A percentile compares a stretch with the other conserved stretches of the same genome.
Evolutionary conservation across 2,888 invertebrate genomes (phyloP).

Genomic region (Hirtodrosophila duncani): DNA sequence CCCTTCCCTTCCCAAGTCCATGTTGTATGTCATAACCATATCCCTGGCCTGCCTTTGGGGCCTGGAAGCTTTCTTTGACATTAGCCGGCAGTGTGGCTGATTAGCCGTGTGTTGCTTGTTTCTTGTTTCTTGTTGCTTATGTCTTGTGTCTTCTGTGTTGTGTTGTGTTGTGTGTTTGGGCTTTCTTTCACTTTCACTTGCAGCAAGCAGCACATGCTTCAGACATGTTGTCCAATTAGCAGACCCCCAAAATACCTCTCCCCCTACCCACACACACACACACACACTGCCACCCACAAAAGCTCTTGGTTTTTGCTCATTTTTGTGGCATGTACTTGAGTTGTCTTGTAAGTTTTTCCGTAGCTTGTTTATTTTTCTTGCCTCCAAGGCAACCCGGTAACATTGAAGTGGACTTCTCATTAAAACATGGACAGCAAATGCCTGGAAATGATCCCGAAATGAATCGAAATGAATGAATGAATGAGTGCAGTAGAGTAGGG

Average conservation of each 20-base stretch:
- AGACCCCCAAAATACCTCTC: slow-evolving; percentile 19
- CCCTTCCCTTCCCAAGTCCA: too few relatives aligned
- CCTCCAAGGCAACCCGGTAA: not conserved
- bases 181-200: slow-evolving; percentile 33
- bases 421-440: too few relatives aligned
- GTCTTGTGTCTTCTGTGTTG: not conserved
- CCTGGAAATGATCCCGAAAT: too few relatives aligned
- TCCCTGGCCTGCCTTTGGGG: slow-evolving; percentile 26
- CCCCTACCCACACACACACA: not conserved
- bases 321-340: slow-evolving; percentile 41
- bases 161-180: not conserved
- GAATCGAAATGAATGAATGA: too few relatives aligned
- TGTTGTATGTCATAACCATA: too few relatives aligned
- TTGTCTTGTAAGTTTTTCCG: slow-evolving; percentile 31
- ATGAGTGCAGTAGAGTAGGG: too few relatives aligned
- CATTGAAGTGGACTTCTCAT: too few relatives aligned
- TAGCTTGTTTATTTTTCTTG: not conserved
- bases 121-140: not conserved
- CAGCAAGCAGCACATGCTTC: slow-evolving; percentile 1
- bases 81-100: slow-evolving; percentile 33
- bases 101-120: slow-evolving; percentile 32
- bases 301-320: slow-evolving; percentile 12
- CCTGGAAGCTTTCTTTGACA: slow-evolving; percentile 29
- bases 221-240: slow-evolving; percentile 60
- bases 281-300: not conserved